phyloP scores from a whole-genome alignment of 2,888 invertebrate species.

The Boloria euphrosyne region DNA sequence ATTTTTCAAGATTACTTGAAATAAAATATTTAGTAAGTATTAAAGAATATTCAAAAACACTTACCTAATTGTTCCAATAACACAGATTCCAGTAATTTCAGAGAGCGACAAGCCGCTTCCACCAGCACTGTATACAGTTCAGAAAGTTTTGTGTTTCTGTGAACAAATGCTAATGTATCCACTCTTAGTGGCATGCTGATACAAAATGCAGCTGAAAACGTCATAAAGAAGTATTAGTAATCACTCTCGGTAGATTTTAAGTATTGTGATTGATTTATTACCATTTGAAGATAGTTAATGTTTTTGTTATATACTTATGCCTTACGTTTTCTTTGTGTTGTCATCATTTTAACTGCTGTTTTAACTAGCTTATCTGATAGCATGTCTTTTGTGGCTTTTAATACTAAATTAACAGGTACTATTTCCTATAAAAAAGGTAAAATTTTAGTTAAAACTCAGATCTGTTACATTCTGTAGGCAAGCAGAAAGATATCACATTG shows the following conservation, averaged over 20 bases:
- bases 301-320: no score
- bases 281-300: no score
- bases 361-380: conserved; percentile 77
- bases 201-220: conserved; percentile 69
- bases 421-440: conserved; percentile 72
- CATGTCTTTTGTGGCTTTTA: conserved; percentile 84
- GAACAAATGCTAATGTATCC: conserved; percentile 88
- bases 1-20: no score
- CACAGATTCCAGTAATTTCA: conserved; percentile 85
- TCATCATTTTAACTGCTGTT: conserved; percentile 82
- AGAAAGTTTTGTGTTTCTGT: conserved; percentile 83
- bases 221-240: conserved; percentile 4
- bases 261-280: no score
- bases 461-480: no score
- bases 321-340: conserved; percentile 85
- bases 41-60: not conserved
- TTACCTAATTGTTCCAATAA: conserved; percentile 82
- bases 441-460: not conserved
- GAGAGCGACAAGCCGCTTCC: conserved; percentile 87
- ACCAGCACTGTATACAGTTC: conserved; percentile 88
- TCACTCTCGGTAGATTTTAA: no score
- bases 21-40: not conserved
- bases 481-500: no score
- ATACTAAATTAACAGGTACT: conserved; percentile 82
- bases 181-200: conserved; percentile 85